A percentile compares a stretch with the other conserved stretches of the same genome.
Evolutionary conservation across 2,797 vertebrate genomes (phyloP).

Genomic region (Artibeus lituratus): DNA sequence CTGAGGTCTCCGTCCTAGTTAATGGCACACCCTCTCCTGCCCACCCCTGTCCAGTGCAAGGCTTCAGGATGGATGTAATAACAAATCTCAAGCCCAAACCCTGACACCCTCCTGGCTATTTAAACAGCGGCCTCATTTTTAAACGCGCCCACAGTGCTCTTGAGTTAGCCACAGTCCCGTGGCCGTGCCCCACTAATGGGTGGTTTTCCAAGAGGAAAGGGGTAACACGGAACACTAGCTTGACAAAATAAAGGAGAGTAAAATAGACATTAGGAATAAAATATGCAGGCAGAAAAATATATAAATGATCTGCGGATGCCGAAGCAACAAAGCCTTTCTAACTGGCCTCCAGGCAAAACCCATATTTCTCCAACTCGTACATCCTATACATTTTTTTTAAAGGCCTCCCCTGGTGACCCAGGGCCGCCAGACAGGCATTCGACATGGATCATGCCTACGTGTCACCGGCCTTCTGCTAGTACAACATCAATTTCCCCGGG

Average conservation of each 20-base stretch:
- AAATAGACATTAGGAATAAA: conserved; percentile 80
- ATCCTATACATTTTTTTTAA: conserved; percentile 59
- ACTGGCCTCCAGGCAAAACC: conserved; percentile 78
- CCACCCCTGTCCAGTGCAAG: fast-evolving
- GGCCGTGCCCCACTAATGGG: neutral
- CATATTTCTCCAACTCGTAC: conserved; percentile 75
- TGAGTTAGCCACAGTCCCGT: neutral
- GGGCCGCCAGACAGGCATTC: conserved; percentile 55
- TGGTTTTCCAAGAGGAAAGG: conserved; percentile 32
- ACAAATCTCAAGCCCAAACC: neutral
- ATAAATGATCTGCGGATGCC: conserved; percentile 69
- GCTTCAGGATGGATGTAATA: fast-evolving
- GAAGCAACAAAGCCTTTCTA: conserved; percentile 79
- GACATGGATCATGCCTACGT: conserved; percentile 77
- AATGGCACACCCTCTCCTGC: neutral
- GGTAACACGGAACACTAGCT: conserved; percentile 46
- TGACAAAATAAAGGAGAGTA: conserved; percentile 72
- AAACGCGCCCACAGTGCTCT: neutral
- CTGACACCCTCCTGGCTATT: neutral
- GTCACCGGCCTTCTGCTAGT: conserved; percentile 65
- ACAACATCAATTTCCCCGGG: conserved; percentile 70
- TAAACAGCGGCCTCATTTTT: neutral
- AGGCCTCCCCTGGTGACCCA: conserved; percentile 62
- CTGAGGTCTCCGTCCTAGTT: neutral
- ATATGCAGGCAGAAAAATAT: conserved; percentile 70